Conservation (phyloP, 2,888 invertebrate species). For the Caenorhabditis sp. region DNA sequence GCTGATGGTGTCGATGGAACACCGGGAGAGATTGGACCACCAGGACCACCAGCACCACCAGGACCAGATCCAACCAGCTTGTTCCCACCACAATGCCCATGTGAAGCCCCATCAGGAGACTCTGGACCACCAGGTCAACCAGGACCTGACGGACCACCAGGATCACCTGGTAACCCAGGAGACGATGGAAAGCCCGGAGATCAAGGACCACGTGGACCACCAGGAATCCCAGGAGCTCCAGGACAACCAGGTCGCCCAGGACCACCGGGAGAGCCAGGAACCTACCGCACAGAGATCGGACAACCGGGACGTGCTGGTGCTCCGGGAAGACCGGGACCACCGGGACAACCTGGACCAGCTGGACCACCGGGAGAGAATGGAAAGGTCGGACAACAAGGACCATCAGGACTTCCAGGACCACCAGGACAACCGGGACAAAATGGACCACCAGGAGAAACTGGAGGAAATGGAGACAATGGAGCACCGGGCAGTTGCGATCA, state of each 20-base stretch:
- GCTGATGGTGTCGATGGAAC: conserved; percentile 67
- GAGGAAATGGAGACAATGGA: conserved; percentile 60
- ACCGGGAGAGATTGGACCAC: conserved; percentile 67
- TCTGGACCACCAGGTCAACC: conserved; percentile 59
- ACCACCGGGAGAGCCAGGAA: conserved; percentile 70
- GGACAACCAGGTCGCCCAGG: conserved; percentile 66
- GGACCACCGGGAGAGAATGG: conserved; percentile 66
- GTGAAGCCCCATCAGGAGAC: conserved; percentile 68
- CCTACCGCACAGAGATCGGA: conserved; percentile 65
- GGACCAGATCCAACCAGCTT: conserved; percentile 66
- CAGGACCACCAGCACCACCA: conserved; percentile 68
- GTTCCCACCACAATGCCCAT: conserved; percentile 71
- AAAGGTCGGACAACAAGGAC: conserved; percentile 56
- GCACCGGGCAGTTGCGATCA: conserved; percentile 69
- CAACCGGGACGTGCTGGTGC: conserved; percentile 63
- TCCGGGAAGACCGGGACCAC: conserved; percentile 65
- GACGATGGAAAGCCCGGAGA: conserved; percentile 69
- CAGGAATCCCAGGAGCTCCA: conserved; percentile 76
- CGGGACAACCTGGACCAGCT: conserved; percentile 60
- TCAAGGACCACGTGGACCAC: conserved; percentile 77
- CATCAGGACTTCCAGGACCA: conserved; percentile 56
- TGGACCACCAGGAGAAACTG: conserved; percentile 57
- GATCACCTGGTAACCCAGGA: conserved; percentile 63
- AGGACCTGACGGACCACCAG: conserved; percentile 61
- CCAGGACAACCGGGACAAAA: conserved; percentile 60